A percentile compares a stretch with the other conserved stretches of the same genome.
These are phyloP conservation scores for Sebastolobus alascanus DNA, from an alignment of 2,797 vertebrate species.

Conservation along the genomic window DNA sequence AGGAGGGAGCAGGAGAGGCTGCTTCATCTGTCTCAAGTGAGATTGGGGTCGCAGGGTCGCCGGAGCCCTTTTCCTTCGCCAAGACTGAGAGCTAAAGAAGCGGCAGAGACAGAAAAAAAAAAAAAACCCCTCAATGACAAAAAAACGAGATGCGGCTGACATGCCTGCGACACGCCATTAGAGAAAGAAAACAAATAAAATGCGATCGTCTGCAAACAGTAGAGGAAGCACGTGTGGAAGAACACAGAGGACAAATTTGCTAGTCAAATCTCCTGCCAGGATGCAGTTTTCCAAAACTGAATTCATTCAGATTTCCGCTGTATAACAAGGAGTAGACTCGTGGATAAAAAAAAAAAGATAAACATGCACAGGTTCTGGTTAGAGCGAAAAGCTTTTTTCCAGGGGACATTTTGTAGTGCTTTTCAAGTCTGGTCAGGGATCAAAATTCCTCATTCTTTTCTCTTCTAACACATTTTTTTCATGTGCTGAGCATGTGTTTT, in stretches of 20 bases:
- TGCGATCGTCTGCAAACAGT: slow-evolving; percentile 66
- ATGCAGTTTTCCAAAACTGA: slow-evolving; percentile 35
- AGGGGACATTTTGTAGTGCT: slow-evolving; percentile 17
- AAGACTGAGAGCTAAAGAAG: slow-evolving; percentile 66
- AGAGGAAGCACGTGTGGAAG: slow-evolving; percentile 47
- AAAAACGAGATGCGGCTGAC: slow-evolving; percentile 69
- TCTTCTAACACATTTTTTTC: slow-evolving; percentile 11
- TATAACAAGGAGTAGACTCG: slow-evolving; percentile 1
- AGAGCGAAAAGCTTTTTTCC: slow-evolving; percentile 13
- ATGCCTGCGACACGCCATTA: slow-evolving; percentile 71
- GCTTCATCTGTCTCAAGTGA: slow-evolving; percentile 85
- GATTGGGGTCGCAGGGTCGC: slow-evolving; percentile 80
- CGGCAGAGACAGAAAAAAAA: slow-evolving; percentile 32
- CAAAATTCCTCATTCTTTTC: slow-evolving; percentile 4
- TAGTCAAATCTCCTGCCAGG: slow-evolving; percentile 43
- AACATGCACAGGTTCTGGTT: slow-evolving; percentile 8
- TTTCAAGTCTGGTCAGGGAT: slow-evolving; percentile 27
- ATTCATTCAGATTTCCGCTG: slow-evolving; percentile 39
- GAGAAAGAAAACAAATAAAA: slow-evolving; percentile 80
- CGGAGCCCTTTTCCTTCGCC: slow-evolving; percentile 75
- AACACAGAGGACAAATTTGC: slow-evolving; percentile 43
- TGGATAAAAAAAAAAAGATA: slow-evolving; percentile 7
- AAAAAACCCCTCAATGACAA: slow-evolving; percentile 62
- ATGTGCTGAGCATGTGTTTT: slow-evolving; percentile 44
- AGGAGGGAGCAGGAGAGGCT: slow-evolving; percentile 46